A percentile compares a stretch with the other conserved stretches of the same genome.
Conservation (phyloP, 1,140 invertebrate species). For the Ceratoteleas bidentatus region DNA sequence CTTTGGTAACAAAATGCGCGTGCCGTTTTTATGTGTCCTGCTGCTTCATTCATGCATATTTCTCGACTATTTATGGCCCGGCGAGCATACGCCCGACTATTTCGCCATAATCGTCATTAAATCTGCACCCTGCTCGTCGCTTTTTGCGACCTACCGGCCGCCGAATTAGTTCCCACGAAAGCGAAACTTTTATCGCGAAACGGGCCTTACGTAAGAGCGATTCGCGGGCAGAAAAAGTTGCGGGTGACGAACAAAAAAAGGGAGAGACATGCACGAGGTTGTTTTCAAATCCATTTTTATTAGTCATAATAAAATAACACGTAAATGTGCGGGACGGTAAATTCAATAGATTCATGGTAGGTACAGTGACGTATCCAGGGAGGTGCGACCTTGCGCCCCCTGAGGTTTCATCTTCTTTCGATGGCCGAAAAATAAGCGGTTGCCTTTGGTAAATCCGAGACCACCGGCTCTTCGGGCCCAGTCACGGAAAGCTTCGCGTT, state of each 20-base stretch:
- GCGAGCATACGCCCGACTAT: slow-evolving; percentile 41
- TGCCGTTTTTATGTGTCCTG: slow-evolving; percentile 63
- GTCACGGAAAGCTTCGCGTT: slow-evolving; percentile 50
- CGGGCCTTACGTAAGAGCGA: slow-evolving; percentile 14
- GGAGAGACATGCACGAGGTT: slow-evolving; percentile 15
- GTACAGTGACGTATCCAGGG: slow-evolving; percentile 32
- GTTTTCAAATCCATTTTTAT: slow-evolving; percentile 58
- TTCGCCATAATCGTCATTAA: slow-evolving; percentile 52
- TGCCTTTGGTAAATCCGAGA: slow-evolving; percentile 65
- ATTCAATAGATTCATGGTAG: slow-evolving; percentile 55
- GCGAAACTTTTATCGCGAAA: slow-evolving; percentile 17
- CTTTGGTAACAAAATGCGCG: slow-evolving; percentile 80
- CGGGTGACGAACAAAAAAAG: slow-evolving; percentile 1
- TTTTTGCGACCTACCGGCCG: not conserved
- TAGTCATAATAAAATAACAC: slow-evolving; percentile 64
- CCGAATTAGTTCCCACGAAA: slow-evolving; percentile 22
- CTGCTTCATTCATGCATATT: slow-evolving; percentile 61
- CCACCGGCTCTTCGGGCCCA: slow-evolving; percentile 54
- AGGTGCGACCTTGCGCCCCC: slow-evolving; percentile 32
- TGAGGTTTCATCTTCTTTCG: slow-evolving; percentile 48
- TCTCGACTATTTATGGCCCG: slow-evolving; percentile 45
- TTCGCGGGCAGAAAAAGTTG: not conserved
- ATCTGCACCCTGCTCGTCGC: slow-evolving; percentile 12
- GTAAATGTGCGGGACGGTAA: slow-evolving; percentile 60
- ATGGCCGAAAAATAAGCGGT: slow-evolving; percentile 62